Conservation (phyloP, 2,797 vertebrate genomes). For the Iguana delicatissima region DNA sequence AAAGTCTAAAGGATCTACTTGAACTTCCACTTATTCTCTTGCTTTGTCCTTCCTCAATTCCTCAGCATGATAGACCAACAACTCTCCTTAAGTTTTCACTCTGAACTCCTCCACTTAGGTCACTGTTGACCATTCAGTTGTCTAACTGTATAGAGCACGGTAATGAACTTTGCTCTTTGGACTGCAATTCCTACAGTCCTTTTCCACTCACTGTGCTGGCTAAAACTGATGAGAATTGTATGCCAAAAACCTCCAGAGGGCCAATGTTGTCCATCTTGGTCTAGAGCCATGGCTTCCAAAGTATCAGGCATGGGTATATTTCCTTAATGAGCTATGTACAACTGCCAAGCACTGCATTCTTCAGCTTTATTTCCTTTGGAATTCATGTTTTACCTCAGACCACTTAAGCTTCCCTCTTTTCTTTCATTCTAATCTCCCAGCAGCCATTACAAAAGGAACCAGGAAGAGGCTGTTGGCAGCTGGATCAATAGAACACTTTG, state of each 20-base stretch:
- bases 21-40: not conserved
- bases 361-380: not conserved
- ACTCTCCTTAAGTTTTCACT: not conserved
- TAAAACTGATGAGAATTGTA: no score
- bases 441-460: slow-evolving; percentile 1
- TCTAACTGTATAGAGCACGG: no score
- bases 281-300: not conserved
- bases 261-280: not conserved
- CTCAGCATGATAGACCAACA: not conserved
- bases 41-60: not conserved
- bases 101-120: no score
- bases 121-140: no score
- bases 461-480: not conserved
- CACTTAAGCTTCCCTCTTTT: not conserved
- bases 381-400: not conserved
- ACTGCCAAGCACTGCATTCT: not conserved
- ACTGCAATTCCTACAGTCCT: no score
- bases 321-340: not conserved
- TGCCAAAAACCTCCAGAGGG: no score
- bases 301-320: not conserved
- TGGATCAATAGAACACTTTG: not conserved
- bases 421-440: not conserved
- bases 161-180: no score
- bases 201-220: no score
- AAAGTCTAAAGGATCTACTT: not conserved